A percentile compares a stretch with the other conserved stretches of the same genome.
These are phyloP conservation scores for Sander lucioperca DNA, from an alignment of 2,113 vertebrate genomes.

Conservation along the genomic window DNA sequence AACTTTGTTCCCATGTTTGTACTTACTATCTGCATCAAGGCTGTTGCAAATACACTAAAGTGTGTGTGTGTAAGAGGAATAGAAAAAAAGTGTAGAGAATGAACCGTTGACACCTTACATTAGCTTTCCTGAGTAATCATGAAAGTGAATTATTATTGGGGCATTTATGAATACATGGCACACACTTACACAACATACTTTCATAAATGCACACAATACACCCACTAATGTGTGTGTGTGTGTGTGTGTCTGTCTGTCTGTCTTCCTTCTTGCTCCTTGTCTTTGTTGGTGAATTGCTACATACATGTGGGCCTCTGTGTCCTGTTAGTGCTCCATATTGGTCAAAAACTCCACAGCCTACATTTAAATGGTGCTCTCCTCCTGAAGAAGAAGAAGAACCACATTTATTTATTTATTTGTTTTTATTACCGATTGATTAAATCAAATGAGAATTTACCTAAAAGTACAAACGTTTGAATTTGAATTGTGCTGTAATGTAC, in stretches of 20 bases:
- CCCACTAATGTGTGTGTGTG: no score
- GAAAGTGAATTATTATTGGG: neutral
- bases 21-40: neutral
- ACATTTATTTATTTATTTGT: no score
- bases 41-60: neutral
- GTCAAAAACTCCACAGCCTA: neutral
- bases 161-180: neutral
- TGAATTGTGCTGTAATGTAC: neutral
- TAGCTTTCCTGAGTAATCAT: neutral
- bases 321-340: neutral
- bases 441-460: neutral
- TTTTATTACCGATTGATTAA: neutral
- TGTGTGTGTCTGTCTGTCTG: no score
- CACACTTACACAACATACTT: neutral
- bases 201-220: neutral
- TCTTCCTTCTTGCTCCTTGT: no score
- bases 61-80: neutral
- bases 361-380: neutral
- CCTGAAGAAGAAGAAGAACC: neutral
- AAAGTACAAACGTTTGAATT: neutral
- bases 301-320: no score
- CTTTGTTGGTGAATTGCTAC: no score
- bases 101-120: neutral
- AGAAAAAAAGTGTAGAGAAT: neutral
- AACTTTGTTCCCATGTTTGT: conserved; percentile 14